phyloP scores from a whole-genome alignment of 2,888 invertebrate species.

The Odontocolon sp. region DNA sequence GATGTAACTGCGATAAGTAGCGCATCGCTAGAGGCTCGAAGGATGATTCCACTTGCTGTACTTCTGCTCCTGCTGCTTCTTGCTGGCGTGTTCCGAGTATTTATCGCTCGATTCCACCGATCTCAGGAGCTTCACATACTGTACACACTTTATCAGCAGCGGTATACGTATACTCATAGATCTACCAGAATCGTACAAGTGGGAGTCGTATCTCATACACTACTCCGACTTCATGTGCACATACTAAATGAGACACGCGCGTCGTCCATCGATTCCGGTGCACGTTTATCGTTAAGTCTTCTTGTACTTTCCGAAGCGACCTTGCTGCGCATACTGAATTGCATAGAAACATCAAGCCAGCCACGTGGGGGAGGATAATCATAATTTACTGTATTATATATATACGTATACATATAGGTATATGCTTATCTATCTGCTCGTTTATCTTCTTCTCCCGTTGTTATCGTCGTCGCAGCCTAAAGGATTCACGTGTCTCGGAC shows the following conservation, averaged over 20 bases:
- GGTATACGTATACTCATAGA: background rate
- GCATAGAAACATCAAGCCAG: conserved; percentile 37
- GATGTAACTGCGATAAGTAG: conserved; percentile 59
- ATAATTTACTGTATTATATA: background rate
- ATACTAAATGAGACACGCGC: conserved; percentile 46
- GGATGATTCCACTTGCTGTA: conserved; percentile 52
- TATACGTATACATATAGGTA: background rate
- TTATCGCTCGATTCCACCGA: conserved; percentile 55
- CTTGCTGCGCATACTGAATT: conserved; percentile 51
- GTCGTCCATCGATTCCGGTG: conserved; percentile 51
- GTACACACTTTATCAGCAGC: conserved; percentile 8
- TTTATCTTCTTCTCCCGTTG: conserved; percentile 34
- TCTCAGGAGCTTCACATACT: conserved; percentile 18
- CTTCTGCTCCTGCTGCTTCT: conserved; percentile 31
- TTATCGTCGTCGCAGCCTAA: background rate
- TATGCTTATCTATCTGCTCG: conserved; percentile 12
- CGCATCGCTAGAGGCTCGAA: conserved; percentile 41
- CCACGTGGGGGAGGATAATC: conserved; percentile 7
- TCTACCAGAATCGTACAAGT: background rate
- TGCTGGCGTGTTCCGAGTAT: conserved; percentile 53
- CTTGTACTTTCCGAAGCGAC: conserved; percentile 42
- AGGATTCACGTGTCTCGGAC: background rate
- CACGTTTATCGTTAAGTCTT: conserved; percentile 49
- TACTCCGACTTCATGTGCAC: conserved; percentile 18
- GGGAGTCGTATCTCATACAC: conserved; percentile 8